Evolutionary conservation across 2,113 vertebrate species (phyloP).

Genomic region (Trematocara stigmaticum): DNA sequence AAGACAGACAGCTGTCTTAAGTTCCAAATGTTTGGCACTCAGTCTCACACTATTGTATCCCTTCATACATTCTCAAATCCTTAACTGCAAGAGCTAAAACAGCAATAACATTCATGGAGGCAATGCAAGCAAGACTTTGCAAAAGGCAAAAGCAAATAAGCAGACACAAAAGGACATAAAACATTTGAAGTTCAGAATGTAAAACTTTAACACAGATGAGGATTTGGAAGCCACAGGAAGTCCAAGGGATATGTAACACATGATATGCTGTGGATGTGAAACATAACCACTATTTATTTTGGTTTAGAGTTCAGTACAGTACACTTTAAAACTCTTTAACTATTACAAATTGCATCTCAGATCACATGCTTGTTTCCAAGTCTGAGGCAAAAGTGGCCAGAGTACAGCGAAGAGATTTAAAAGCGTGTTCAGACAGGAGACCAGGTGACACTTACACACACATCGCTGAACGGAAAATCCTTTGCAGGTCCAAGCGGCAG

Average conservation of each 20-base stretch:
- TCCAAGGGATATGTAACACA: not conserved
- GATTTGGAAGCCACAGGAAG: not conserved
- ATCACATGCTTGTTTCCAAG: not conserved
- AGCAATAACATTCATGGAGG: not conserved
- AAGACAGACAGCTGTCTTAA: not conserved
- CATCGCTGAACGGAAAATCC: conserved; percentile 56
- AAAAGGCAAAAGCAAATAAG: not conserved
- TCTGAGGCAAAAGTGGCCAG: not conserved
- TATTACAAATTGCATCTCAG: not conserved
- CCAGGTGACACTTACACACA: conserved; percentile 60
- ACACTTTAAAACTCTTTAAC: not conserved
- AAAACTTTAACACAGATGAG: not conserved
- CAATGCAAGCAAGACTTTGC: not conserved
- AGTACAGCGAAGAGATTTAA: not conserved
- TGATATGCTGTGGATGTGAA: not conserved
- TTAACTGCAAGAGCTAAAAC: not conserved
- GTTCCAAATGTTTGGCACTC: not conserved
- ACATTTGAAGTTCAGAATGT: not conserved
- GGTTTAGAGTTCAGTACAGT: not conserved
- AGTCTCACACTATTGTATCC: not conserved
- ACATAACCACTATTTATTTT: not conserved
- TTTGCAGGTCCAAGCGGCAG: conserved; percentile 14
- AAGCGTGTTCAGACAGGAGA: conserved; percentile 5
- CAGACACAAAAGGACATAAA: not conserved
- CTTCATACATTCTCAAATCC: not conserved